Percentiles rank a stretch among this genome's conserved stretches.
Evolutionary conservation across 1,140 invertebrate genomes (phyloP).

Genomic region (Pseudoatta argentina): DNA sequence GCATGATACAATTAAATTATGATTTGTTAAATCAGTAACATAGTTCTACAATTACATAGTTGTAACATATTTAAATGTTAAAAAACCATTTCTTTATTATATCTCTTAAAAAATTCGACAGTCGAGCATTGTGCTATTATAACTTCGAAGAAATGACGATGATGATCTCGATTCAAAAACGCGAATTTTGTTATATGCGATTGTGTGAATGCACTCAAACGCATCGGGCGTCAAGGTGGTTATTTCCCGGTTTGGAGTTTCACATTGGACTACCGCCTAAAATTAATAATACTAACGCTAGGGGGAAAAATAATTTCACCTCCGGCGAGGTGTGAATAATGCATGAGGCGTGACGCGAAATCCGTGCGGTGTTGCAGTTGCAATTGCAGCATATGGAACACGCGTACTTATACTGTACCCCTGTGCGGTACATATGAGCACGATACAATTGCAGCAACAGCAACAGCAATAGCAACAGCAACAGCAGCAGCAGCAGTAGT

Average conservation of each 20-base stretch:
- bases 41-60: not conserved
- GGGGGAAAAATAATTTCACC: slow-evolving; percentile 57
- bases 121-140: not conserved
- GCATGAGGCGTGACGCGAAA: slow-evolving; percentile 63
- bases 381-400: slow-evolving; percentile 47
- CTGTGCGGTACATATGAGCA: slow-evolving; percentile 1
- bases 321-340: slow-evolving; percentile 72
- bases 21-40: not conserved
- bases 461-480: not conserved
- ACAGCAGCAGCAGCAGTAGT: not conserved
- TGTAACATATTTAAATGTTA: not conserved
- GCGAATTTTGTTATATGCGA: not conserved
- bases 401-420: slow-evolving; percentile 45
- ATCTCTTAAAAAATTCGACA: not conserved
- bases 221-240: not conserved
- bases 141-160: not conserved
- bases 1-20: not conserved
- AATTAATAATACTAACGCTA: slow-evolving; percentile 58
- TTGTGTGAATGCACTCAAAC: slow-evolving; percentile 26
- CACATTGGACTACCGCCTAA: slow-evolving; percentile 28
- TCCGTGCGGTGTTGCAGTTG: slow-evolving; percentile 46
- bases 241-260: slow-evolving; percentile 42
- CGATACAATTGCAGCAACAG: slow-evolving; percentile 41
- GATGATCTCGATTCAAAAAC: slow-evolving; percentile 15
- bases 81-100: not conserved